Percentiles rank a stretch among this genome's conserved stretches.
These are phyloP conservation scores for Pseudochirops cupreus DNA, from an alignment of 2,797 vertebrate genomes.

Conservation along the genomic window DNA sequence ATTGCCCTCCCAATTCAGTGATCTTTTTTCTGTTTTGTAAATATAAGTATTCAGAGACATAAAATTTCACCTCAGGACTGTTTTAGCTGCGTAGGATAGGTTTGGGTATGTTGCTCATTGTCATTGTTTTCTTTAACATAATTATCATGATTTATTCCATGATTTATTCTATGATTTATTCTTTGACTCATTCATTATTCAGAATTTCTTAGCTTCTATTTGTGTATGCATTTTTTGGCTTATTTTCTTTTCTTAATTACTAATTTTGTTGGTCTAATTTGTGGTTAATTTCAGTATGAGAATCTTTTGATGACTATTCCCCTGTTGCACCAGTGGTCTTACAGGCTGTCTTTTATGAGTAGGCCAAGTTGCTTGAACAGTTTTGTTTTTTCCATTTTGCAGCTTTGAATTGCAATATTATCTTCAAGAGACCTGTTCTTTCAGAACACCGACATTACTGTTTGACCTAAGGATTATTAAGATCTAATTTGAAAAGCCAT, in stretches of 20 bases:
- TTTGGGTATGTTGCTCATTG: not conserved
- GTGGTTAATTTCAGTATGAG: constrained; percentile 31
- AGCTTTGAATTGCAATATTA: not conserved
- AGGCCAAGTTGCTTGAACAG: constrained; percentile 28
- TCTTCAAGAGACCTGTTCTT: constrained; percentile 41
- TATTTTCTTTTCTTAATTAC: not conserved
- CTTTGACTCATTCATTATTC: not conserved
- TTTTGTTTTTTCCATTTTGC: constrained; percentile 26
- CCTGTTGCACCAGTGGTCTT: constrained; percentile 23
- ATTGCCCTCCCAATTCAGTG: not conserved
- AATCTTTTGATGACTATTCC: constrained; percentile 11
- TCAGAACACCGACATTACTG: constrained; percentile 25
- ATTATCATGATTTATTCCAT: not conserved
- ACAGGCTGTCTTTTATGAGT: not conserved
- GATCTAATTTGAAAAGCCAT: constrained; percentile 29
- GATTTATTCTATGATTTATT: too few relatives aligned
- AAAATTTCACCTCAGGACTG: not conserved
- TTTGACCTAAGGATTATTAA: constrained; percentile 34
- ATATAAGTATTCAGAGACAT: not conserved
- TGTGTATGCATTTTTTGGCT: not conserved
- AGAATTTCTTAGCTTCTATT: not conserved
- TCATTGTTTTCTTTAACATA: not conserved
- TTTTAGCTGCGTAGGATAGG: not conserved
- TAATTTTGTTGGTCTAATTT: not conserved
- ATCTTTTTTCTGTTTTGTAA: not conserved